A percentile compares a stretch with the other conserved stretches of the same genome.
Conservation (phyloP, 2,888 invertebrate genomes). For the Lacanobia wlatinum region DNA sequence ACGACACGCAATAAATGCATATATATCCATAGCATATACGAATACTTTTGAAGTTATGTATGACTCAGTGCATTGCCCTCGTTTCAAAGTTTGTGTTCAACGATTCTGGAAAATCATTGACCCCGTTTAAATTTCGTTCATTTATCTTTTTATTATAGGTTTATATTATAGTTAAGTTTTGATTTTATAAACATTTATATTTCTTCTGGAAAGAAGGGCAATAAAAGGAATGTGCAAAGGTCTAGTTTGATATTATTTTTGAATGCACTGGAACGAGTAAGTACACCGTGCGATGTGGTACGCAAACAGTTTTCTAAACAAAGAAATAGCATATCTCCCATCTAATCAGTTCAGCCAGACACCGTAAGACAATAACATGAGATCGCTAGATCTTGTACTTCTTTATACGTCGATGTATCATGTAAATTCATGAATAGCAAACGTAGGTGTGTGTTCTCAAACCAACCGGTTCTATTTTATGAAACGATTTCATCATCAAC, state of each 20-base stretch:
- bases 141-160: not conserved
- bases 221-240: not conserved
- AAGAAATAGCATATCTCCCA: conserved; percentile 25
- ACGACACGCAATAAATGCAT: conserved; percentile 70
- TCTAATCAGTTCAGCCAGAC: conserved; percentile 33
- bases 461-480: conserved; percentile 34
- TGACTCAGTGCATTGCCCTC: conserved; percentile 80
- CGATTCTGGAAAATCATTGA: conserved; percentile 67
- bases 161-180: not conserved
- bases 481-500: conserved; percentile 39
- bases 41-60: conserved; percentile 39
- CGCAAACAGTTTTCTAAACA: conserved; percentile 23
- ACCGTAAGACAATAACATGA: conserved; percentile 51
- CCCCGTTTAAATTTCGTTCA: conserved; percentile 53
- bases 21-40: conserved; percentile 20
- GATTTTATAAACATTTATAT: not conserved
- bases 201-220: not conserved
- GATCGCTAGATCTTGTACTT: conserved; percentile 41
- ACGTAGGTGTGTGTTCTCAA: conserved; percentile 14
- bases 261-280: not conserved
- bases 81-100: conserved; percentile 70
- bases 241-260: not conserved
- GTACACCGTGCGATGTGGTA: not conserved
- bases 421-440: conserved; percentile 27
- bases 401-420: conserved; percentile 20